Evolutionary conservation across 1,140 invertebrate genomes (phyloP).

Genomic region (Zaprionus gabonicus): DNA sequence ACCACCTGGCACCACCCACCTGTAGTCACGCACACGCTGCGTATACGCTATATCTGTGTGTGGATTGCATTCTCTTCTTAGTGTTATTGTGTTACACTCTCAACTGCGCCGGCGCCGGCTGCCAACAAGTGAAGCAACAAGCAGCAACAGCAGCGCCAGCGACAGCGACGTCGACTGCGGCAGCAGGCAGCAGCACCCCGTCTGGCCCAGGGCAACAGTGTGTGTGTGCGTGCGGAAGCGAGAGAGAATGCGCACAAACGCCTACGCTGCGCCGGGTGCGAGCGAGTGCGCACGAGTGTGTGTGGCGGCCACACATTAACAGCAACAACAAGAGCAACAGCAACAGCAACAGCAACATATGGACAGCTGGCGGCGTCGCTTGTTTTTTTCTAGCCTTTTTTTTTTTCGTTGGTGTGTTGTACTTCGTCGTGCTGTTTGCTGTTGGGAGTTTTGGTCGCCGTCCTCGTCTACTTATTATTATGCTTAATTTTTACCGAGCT

Average conservation of each 20-base stretch:
- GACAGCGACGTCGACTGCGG: slow-evolving; percentile 5
- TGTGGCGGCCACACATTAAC: slow-evolving; percentile 45
- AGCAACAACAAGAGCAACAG: slow-evolving; percentile 21
- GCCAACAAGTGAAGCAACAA: slow-evolving; percentile 80
- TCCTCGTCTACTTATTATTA: slow-evolving; percentile 74
- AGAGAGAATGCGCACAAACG: slow-evolving; percentile 16
- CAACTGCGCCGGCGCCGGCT: slow-evolving; percentile 61
- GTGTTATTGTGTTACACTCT: slow-evolving; percentile 57
- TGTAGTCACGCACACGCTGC: slow-evolving; percentile 58
- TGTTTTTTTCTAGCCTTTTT: slow-evolving; percentile 35
- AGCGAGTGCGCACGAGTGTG: slow-evolving; percentile 34
- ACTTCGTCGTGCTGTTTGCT: slow-evolving; percentile 31
- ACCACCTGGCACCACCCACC: slow-evolving; percentile 54
- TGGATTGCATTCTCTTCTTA: slow-evolving; percentile 59
- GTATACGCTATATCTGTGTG: slow-evolving; percentile 31
- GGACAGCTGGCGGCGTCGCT: slow-evolving; percentile 61
- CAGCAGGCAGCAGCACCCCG: slow-evolving; percentile 20
- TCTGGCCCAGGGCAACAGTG: slow-evolving; percentile 41
- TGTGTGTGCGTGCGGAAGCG: slow-evolving; percentile 12
- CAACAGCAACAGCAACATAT: slow-evolving; percentile 50
- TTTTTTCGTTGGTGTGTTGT: neutral
- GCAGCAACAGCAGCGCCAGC: slow-evolving; percentile 38
- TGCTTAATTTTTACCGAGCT: slow-evolving; percentile 68
- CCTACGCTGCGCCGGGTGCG: neutral
- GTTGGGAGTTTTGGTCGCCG: slow-evolving; percentile 56